These are phyloP conservation scores for Tachina lurida DNA, from an alignment of 2,888 invertebrate genomes.

Conservation along the genomic window DNA sequence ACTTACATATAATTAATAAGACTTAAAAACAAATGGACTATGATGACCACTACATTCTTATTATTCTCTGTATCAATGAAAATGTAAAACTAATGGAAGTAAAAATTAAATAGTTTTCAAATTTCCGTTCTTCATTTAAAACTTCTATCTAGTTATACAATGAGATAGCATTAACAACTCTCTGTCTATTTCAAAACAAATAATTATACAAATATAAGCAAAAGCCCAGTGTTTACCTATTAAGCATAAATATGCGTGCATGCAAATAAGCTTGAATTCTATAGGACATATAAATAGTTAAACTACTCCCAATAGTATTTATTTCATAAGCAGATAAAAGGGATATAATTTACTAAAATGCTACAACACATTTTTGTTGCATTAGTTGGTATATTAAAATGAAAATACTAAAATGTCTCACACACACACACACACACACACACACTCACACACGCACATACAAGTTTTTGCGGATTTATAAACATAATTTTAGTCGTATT, in stretches of 20 bases:
- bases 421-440: neutral
- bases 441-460: neutral
- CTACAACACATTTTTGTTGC: neutral
- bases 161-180: no score
- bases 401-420: neutral
- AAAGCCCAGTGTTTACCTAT: neutral
- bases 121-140: neutral
- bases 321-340: neutral
- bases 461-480: neutral
- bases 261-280: neutral
- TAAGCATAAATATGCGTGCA: neutral
- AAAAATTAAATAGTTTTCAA: neutral
- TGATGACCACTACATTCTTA: no score
- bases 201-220: neutral
- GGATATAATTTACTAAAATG: neutral
- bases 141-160: neutral
- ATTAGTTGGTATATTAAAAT: neutral
- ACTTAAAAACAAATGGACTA: no score
- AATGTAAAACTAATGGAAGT: neutral
- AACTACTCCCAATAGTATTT: conserved; percentile 4
- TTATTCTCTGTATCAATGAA: no score
- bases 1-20: no score
- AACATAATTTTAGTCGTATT: conserved; percentile 15
- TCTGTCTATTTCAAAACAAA: no score
- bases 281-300: neutral